Conservation (phyloP, 2,113 vertebrate species). For the Origma solitaria region DNA sequence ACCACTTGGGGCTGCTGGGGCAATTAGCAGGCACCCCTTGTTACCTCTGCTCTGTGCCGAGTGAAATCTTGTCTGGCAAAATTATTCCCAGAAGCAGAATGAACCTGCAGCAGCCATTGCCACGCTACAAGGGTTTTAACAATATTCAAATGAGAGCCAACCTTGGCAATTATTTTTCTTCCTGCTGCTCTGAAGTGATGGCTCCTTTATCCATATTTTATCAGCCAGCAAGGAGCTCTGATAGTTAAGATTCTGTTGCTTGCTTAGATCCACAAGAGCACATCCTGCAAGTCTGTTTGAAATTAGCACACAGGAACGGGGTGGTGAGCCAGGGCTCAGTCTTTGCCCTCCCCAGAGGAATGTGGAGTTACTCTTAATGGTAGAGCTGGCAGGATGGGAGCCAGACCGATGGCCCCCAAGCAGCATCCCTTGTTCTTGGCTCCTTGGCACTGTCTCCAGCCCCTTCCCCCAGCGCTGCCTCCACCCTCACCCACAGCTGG, state of each 20-base stretch:
- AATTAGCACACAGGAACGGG: background rate
- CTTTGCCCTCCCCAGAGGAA: background rate
- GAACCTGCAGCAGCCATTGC: background rate
- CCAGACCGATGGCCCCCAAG: rapidly evolving
- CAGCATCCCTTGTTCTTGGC: background rate
- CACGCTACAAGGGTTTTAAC: background rate
- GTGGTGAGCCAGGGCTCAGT: background rate
- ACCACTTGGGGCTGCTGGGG: background rate
- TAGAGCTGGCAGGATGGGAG: background rate
- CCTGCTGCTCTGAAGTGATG: constrained; percentile 59
- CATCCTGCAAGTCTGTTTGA: constrained; percentile 50
- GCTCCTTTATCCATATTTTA: constrained; percentile 68
- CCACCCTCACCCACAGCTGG: background rate
- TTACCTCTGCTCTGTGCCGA: background rate
- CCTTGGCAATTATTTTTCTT: constrained; percentile 65
- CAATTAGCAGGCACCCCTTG: background rate
- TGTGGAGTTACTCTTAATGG: background rate
- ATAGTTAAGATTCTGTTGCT: constrained; percentile 54
- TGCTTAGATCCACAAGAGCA: constrained; percentile 20
- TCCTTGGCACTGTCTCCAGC: background rate
- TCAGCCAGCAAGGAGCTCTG: constrained; percentile 51
- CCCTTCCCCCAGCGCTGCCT: rapidly evolving
- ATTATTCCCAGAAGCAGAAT: background rate
- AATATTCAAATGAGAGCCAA: constrained; percentile 59
- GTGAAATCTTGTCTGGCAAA: background rate